Conservation (phyloP, 30 jellyfish, hydroid and myxozoan species). For the Mastigias papua region DNA sequence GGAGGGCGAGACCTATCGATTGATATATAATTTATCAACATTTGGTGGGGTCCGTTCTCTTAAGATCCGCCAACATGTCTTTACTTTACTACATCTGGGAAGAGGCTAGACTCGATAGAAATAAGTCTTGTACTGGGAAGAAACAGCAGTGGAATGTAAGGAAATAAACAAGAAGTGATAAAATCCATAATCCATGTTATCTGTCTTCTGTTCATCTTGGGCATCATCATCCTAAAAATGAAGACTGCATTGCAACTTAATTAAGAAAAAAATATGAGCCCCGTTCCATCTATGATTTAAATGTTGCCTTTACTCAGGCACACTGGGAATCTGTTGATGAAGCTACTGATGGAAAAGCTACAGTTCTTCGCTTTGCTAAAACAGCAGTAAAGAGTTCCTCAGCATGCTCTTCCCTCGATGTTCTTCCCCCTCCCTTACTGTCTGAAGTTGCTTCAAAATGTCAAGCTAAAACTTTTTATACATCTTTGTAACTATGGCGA, state of each 20-base stretch:
- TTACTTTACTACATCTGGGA: constrained; percentile 20
- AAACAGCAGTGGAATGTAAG: constrained; percentile 52
- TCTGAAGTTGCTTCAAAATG: constrained; percentile 31
- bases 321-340: constrained; percentile 59
- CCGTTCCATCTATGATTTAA: constrained; percentile 41
- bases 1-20: too few relatives aligned
- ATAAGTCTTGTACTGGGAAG: constrained; percentile 39
- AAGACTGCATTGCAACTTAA: constrained; percentile 34
- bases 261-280: constrained; percentile 55
- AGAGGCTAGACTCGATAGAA: constrained; percentile 26
- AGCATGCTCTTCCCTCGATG: constrained; percentile 32
- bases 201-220: constrained; percentile 6
- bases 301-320: constrained; percentile 40
- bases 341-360: constrained; percentile 68
- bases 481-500: constrained; percentile 23
- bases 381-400: constrained; percentile 48
- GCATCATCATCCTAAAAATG: constrained; percentile 34
- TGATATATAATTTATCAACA: too few relatives aligned
- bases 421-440: constrained; percentile 40
- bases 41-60: too few relatives aligned
- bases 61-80: too few relatives aligned
- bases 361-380: constrained; percentile 48
- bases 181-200: constrained; percentile 21
- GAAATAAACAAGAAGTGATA: constrained; percentile 1
- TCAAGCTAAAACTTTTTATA: constrained; percentile 36